A percentile compares a stretch with the other conserved stretches of the same genome.
phyloP scores from a whole-genome alignment of 2,797 vertebrate species.

The Bradypus variegatus region DNA sequence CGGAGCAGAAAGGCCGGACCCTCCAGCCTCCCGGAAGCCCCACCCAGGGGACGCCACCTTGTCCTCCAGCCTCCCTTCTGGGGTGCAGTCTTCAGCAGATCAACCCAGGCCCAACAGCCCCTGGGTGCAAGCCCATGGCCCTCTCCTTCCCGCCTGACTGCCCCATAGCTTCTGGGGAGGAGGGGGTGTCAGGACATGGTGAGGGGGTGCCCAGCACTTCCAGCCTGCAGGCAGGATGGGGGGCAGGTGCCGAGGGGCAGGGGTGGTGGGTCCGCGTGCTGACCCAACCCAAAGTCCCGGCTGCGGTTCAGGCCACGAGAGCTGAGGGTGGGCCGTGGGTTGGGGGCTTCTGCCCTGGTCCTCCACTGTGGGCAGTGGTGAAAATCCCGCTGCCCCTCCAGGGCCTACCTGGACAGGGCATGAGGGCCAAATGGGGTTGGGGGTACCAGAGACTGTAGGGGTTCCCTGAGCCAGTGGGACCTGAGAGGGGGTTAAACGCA shows the following conservation, averaged over 20 bases:
- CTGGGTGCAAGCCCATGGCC: too few relatives aligned
- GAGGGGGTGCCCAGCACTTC: neutral
- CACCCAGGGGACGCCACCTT: too few relatives aligned
- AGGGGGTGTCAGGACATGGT: neutral
- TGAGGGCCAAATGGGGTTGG: neutral
- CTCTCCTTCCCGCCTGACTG: neutral
- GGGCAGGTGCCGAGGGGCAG: neutral
- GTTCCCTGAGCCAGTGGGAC: neutral
- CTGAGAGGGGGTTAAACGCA: neutral
- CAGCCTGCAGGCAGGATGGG: neutral
- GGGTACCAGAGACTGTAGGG: neutral
- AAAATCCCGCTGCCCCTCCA: too few relatives aligned
- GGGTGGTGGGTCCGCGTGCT: rapidly evolving
- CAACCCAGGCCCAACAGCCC: too few relatives aligned
- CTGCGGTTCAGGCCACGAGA: neutral
- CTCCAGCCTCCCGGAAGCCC: too few relatives aligned
- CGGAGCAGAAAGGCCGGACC: too few relatives aligned
- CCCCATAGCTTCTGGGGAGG: neutral
- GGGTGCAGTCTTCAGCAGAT: too few relatives aligned
- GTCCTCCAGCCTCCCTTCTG: too few relatives aligned
- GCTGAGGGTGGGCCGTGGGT: neutral
- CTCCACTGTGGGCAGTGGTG: too few relatives aligned
- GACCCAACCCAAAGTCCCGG: too few relatives aligned
- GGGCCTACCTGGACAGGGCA: neutral
- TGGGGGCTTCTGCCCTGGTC: too few relatives aligned